These are phyloP conservation scores for Stigmatopora nigra DNA, from an alignment of 2,113 vertebrate species.

Conservation along the genomic window DNA sequence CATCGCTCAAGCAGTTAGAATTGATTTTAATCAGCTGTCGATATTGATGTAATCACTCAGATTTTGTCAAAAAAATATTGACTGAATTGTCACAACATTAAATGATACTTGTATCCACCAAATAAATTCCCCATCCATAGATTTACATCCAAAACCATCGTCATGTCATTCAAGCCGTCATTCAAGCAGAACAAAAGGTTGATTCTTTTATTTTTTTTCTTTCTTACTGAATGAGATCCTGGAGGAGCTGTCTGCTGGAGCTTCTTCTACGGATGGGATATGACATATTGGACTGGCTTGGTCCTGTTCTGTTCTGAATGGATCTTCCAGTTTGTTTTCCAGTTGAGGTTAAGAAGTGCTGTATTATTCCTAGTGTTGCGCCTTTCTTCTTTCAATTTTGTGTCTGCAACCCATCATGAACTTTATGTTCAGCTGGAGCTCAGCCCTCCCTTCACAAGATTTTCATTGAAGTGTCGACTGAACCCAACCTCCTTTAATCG, in stretches of 20 bases:
- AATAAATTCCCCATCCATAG: neutral
- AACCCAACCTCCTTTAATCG: constrained; percentile 25
- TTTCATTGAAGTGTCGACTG: constrained; percentile 61
- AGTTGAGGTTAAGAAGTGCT: constrained; percentile 5
- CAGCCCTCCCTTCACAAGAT: constrained; percentile 62
- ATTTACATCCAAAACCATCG: too few species aligned
- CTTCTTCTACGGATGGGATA: constrained; percentile 68
- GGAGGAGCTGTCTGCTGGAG: constrained; percentile 75
- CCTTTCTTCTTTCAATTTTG: constrained; percentile 18
- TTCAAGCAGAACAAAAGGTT: neutral
- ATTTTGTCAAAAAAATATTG: neutral
- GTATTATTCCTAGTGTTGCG: constrained; percentile 22
- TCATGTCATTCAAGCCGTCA: neutral
- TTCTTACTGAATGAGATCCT: constrained; percentile 80
- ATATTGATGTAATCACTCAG: neutral
- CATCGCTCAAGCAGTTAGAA: too few species aligned
- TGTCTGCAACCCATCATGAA: constrained; percentile 29
- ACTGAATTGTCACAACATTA: neutral
- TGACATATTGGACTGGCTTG: constrained; percentile 50
- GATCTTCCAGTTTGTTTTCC: constrained; percentile 6
- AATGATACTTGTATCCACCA: neutral
- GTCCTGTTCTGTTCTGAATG: constrained; percentile 14
- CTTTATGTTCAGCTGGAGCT: constrained; percentile 30
- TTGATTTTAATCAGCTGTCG: neutral
- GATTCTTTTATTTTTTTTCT: neutral